Base-by-base conservation (phyloP, 2,113 vertebrate genomes). In the Calyptomena viridis region DNA sequence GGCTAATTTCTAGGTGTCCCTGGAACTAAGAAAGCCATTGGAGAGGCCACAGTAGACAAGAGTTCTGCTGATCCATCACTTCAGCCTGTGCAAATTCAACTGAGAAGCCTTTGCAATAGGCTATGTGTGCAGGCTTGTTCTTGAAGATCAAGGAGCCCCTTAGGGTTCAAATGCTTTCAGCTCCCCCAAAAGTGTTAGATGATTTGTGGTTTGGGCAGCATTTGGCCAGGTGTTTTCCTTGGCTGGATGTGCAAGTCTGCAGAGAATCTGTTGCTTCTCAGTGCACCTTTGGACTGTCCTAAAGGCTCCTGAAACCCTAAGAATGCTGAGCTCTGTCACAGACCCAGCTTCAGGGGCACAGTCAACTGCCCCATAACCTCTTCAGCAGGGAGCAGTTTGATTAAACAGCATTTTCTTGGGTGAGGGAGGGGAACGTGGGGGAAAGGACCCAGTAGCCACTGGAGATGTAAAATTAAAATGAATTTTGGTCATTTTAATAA, bases 401-500 rank as follows among this genome's bases (percentile, higher is more conserved):
- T 71, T 63, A 81, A 86, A 82, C 0, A 2, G 14, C 12, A 9
- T 74, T 91, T 87, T 47, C 89, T 78, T 84, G n/a, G 66, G 46
- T 39, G 50, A 63, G 35, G 40, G 74, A 71, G 33, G 33, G 47
- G 31, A 56, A 88, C 44, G 47, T 1, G 37, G 64, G 84, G 89
- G 53, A 87, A 89, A 78, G 80, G 69, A 93, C 79, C 84, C 86
- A 80, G 66, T 11, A 94, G 88, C 53, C 92, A 95, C 39, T 84
- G 60, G 97, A 95, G 69, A 87, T 96, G 73, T 96, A 95, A 98
- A 96, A 97, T 79, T 96, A 92, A 91, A 97, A 95, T 95, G 96
- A 97, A 95, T 97, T 97, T 97, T 96, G 53, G 96, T 97, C 94
- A 95, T 98, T 98, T 98, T 98, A 98, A 98, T 98, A 98, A 98